Base-by-base conservation (phyloP, 2,888 invertebrate genomes). In the Melinaea marsaeus region DNA sequence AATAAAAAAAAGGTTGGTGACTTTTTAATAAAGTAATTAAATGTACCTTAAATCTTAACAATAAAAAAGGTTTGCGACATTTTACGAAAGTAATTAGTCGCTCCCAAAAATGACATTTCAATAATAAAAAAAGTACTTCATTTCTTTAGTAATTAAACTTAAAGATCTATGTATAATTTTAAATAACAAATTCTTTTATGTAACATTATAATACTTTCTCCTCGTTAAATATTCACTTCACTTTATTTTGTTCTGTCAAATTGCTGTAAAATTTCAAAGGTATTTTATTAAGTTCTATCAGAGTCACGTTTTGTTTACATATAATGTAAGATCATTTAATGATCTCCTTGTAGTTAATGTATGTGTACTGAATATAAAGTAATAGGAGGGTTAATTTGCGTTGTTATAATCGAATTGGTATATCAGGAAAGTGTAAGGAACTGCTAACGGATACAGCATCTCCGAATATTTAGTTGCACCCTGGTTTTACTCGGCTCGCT, bases 301-400 rank as follows among this genome's bases (percentile, higher is more conserved):
- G 60, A 62, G 58, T 60, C 62, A 62, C 55, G 62, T 55, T 62
- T 51, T 59, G 62, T 60, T 35, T 51, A 58, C 60, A 57, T 60
- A 55, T 65, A 60, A 62, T 57, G 60, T 60, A 57, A 64, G 62
- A 64, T 64, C 62, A 62, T 67, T 67, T 60, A 62, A 64, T 64
- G 60, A 67, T 60, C 51, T 48, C 55, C 62, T 61, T 61, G 66
- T 56, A 60, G 58, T 62, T 60, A 60, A 64, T 57, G 51, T 62
- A 48, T 13, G 46, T 55, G 32, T 54, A 63, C 48, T 57, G 57
- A 48, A 47, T 42, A n/a, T 51, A 42, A 42, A 42, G 48, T 60
- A 56, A 57, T 60, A 60, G 22, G 37, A n/a, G 33, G n/a, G 9
- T 57, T 37, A 37, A 1, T 22, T 22, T 22, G 1, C 22, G 22